phyloP scores from a whole-genome alignment of 2,113 vertebrate genomes.

The Brienomyrus longianalis region DNA sequence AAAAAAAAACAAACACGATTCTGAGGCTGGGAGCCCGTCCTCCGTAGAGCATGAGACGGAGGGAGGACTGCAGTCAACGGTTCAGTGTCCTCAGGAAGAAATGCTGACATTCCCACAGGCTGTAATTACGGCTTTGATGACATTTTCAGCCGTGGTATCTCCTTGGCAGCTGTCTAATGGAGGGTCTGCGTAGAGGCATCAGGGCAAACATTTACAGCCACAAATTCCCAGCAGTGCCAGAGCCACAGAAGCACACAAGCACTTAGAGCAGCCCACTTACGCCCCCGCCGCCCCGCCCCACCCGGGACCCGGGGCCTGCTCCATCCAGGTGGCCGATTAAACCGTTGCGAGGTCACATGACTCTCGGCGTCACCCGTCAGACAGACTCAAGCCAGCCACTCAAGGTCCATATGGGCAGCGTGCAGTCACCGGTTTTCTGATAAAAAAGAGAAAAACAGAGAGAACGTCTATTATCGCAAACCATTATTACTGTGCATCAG shows the following conservation, averaged over 20 bases:
- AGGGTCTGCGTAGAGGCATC: conserved; percentile 21
- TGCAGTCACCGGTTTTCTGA: neutral
- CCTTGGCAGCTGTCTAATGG: conserved; percentile 16
- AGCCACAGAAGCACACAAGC: neutral
- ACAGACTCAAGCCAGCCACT: neutral
- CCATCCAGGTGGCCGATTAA: neutral
- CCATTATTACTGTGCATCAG: neutral
- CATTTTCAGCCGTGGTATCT: conserved; percentile 6
- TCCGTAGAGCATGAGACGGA: neutral
- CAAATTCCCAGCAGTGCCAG: conserved; percentile 12
- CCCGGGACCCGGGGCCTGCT: too few species aligned
- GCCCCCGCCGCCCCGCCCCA: neutral
- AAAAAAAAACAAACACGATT: neutral
- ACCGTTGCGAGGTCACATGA: neutral
- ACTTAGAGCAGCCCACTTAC: neutral
- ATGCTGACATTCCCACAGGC: neutral
- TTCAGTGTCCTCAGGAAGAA: neutral
- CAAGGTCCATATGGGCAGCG: neutral
- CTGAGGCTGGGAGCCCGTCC: neutral
- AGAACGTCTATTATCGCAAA: neutral
- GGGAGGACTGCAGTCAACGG: neutral
- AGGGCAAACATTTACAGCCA: conserved; percentile 19
- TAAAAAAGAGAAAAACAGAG: neutral
- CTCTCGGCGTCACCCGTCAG: neutral
- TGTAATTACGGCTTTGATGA: conserved; percentile 16